Percentiles rank a stretch among this genome's conserved stretches.
Evolutionary conservation across 2,888 invertebrate genomes (phyloP).

Genomic region (Neoascia interrupta): DNA sequence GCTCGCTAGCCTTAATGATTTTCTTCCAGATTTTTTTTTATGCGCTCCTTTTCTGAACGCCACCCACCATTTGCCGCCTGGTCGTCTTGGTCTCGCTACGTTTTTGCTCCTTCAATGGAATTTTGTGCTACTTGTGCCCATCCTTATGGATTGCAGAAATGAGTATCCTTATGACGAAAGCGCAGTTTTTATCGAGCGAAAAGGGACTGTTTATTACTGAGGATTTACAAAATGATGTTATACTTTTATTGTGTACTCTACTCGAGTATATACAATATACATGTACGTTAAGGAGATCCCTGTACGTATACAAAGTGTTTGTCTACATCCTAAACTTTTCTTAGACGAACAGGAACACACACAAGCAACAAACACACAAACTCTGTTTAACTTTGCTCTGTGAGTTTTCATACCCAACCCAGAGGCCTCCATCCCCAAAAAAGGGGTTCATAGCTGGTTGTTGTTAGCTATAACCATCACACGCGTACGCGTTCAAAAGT

Average conservation of each 20-base stretch:
- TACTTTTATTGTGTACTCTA: conserved; percentile 60
- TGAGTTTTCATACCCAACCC: too few relatives aligned
- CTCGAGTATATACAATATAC: background rate
- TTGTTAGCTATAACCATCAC: conserved; percentile 38
- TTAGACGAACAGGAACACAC: conserved; percentile 11
- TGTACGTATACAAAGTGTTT: background rate
- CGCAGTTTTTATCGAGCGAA: conserved; percentile 68
- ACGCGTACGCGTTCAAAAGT: conserved; percentile 39
- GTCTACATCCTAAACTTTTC: conserved; percentile 26
- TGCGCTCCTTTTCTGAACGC: too few relatives aligned
- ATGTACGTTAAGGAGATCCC: background rate
- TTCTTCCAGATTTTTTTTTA: conserved; percentile 23
- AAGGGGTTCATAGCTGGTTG: conserved; percentile 39
- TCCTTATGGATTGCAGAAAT: conserved; percentile 58
- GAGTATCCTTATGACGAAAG: conserved; percentile 67
- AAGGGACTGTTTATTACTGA: conserved; percentile 66
- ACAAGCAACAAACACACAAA: conserved; percentile 10
- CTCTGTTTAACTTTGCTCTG: background rate
- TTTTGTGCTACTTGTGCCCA: conserved; percentile 26
- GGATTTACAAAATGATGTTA: conserved; percentile 66
- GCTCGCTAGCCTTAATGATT: conserved; percentile 63
- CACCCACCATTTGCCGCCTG: conserved; percentile 2
- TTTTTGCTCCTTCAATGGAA: conserved; percentile 21
- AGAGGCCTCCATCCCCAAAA: background rate
- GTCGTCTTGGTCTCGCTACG: conserved; percentile 27